Conservation (phyloP, 2,888 invertebrate genomes). For the Oligia fasciuncula region DNA sequence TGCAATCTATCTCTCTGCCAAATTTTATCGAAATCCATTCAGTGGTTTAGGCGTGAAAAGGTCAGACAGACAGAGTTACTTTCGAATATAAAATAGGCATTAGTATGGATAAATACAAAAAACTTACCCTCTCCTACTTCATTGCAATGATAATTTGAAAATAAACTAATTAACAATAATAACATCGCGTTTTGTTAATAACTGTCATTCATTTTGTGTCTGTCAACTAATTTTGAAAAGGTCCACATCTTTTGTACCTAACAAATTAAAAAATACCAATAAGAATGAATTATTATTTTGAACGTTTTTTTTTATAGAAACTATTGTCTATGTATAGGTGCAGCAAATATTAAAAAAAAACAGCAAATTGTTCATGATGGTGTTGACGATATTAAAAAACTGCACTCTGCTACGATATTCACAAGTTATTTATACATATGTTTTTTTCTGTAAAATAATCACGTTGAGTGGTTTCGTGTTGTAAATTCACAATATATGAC, state of each 20-base stretch:
- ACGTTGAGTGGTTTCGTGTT: not conserved
- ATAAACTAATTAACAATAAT: conserved; percentile 19
- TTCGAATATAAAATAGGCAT: no score
- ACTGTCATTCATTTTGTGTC: not conserved
- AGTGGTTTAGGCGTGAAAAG: no score
- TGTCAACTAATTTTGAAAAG: not conserved
- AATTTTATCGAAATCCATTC: no score
- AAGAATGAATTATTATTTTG: not conserved
- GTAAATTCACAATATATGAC: not conserved
- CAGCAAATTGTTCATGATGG: not conserved
- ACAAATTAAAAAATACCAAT: not conserved
- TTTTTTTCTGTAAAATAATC: not conserved
- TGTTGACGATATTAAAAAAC: not conserved
- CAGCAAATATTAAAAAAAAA: not conserved
- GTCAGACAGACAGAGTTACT: no score
- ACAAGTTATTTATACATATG: not conserved
- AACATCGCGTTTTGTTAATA: not conserved
- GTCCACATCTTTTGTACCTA: not conserved
- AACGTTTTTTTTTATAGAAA: no score
- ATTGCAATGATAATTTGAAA: conserved; percentile 14
- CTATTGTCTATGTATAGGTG: not conserved
- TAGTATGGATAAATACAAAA: not conserved
- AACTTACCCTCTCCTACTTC: conserved; percentile 6
- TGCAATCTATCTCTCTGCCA: no score
- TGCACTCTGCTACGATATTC: not conserved